Evolutionary conservation across 2,888 invertebrate species (phyloP), one percentile per base, ranked within the genome.

Genomic region (Aphrophora alni): DNA sequence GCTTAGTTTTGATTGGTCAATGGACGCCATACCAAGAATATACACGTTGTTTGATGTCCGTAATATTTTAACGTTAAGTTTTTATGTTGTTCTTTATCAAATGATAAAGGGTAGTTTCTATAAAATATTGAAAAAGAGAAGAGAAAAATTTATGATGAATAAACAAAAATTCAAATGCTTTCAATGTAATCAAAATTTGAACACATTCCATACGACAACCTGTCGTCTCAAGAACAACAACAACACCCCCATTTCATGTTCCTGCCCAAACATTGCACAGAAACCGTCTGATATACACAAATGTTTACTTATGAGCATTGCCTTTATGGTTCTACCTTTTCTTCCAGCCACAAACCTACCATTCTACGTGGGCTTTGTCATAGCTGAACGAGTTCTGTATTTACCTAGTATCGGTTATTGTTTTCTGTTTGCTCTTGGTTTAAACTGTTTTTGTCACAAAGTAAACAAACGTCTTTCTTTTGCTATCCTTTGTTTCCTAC

Each of bases 341-440:
- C 91, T 98, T 87, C 98, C 98, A 84, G 98, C 98, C 83, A 95
- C 97, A 86, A 99, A 99, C 91, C 90, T 98, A 86, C 94, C 98
- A 89, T 98, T 98, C 91, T 98, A 98, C 89, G 98, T 99, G 82
- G 99, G 99, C 75, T 99, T 99, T 89, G 98, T 99, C 85, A 95
- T 98, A 80, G 99, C 98, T 82, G 99, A 99, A 90, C 92, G 98
- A 84, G 94, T 98, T 84, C 91, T 99, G 84, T 99, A 98, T 90
- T 92, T 98, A 88, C 98, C 98, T 77, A 98, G 97, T n/a, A n/a
- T n/a, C n/a, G n/a, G n/a, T n/a, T n/a, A n/a, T n/a, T n/a, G n/a
- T n/a, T n/a, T n/a, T n/a, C 90, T 98, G 84, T 90, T 97, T 82
- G 97, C 95, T 78, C 89, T 94, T 85, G 95, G 95, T 68, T 90